Evolutionary conservation across 2,888 invertebrate genomes (phyloP).

Genomic region (Hirtodrosophila confusa): DNA sequence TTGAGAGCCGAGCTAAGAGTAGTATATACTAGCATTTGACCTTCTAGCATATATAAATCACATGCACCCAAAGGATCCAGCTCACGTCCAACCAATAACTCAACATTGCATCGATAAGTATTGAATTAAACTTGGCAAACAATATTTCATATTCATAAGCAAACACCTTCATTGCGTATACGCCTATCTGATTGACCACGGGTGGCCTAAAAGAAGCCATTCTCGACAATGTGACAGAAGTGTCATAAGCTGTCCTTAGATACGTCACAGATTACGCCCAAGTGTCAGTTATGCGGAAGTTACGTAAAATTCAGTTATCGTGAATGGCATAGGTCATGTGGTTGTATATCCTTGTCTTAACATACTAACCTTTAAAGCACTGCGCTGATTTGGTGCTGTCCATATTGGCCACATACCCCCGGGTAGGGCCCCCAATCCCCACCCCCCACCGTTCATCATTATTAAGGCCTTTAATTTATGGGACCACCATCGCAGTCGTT

Average conservation of each 20-base stretch:
- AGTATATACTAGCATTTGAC: no score
- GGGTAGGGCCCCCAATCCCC: background rate
- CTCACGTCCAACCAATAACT: no score
- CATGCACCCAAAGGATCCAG: no score
- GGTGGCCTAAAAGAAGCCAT: no score
- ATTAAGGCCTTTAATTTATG: slow-evolving; percentile 76
- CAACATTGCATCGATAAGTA: no score
- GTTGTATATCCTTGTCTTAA: background rate
- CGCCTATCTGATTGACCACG: background rate
- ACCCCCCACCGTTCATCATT: slow-evolving; percentile 62
- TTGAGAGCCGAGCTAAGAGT: no score
- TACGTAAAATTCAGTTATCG: slow-evolving; percentile 6
- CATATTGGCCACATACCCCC: slow-evolving; percentile 19
- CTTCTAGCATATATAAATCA: no score
- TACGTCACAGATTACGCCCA: slow-evolving; percentile 6
- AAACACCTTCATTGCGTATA: slow-evolving; percentile 7
- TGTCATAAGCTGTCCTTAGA: background rate
- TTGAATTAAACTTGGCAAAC: no score
- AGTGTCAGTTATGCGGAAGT: slow-evolving; percentile 2
- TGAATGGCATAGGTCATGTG: slow-evolving; percentile 21
- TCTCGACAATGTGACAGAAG: no score
- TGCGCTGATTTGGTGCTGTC: slow-evolving; percentile 29
- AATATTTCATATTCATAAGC: no score
- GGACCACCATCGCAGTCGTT: slow-evolving; percentile 53
- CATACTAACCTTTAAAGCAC: slow-evolving; percentile 34